Base-by-base conservation (phyloP, 1,140 invertebrate species). In the Zaprionus camerounensis region DNA sequence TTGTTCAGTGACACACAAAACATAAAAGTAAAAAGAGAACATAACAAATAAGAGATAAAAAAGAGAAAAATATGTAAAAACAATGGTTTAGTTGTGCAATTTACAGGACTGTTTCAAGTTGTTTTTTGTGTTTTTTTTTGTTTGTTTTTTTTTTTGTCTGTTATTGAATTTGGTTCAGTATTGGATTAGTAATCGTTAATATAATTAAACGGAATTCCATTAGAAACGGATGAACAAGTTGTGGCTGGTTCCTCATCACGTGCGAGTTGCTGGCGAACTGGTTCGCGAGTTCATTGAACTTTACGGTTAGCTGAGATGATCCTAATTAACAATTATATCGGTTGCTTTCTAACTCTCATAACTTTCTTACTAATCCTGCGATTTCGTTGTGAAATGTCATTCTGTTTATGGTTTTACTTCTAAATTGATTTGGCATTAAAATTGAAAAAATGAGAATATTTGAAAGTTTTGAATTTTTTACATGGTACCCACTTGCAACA, bases 21-120 rank as follows among this genome's bases (percentile, higher is more conserved):
- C 85, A 88, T 90, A 88, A 88, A 83, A 91, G 74, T 88, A 82
- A 91, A 88, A 81, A 91, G 80, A 85, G 82, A 91, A 91, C 78
- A 86, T 90, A 90, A 91, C 80, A 91, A 84, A 87, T 92, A 85
- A 90, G 80, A 91, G 91, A 92, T 80, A 64, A 81, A 81, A 81
- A 91, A 61, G 90, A 92, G 80, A 90, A 90, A 75, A 72, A 63
- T 74, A 83, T 88, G 73, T 71, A 76, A 80, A 72, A 80, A 86
- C 81, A 82, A 81, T 80, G 56, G 84, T 87, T 80, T 88, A 56
- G 80, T 77, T 74, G 84, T 81, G 84, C 84, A 71, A 65, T 85
- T 76, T 70, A 31, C 49, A 34, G 46, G 46, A 44, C 38, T 74
- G 71, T 69, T 51, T 61, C 3, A 36, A 56, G 65, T 67, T 34